These are phyloP conservation scores for Hoplodrina blanda DNA, from an alignment of 2,888 invertebrate genomes.

Conservation along the genomic window DNA sequence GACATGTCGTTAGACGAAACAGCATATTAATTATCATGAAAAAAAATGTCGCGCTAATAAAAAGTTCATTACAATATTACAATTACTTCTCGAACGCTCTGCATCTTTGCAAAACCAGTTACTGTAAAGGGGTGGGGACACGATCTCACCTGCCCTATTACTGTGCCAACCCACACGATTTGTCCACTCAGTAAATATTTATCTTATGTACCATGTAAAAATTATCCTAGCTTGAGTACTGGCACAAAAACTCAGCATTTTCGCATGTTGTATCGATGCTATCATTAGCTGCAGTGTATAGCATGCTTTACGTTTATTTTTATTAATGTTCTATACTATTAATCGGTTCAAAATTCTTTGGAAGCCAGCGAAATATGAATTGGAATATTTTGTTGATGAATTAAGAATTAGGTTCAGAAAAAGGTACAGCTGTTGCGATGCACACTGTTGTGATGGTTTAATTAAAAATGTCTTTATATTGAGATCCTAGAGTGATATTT, in stretches of 20 bases:
- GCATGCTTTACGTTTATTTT: conserved; percentile 38
- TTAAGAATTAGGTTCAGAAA: neutral
- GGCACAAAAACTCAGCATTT: conserved; percentile 45
- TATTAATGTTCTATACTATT: conserved; percentile 10
- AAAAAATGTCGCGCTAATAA: conserved; percentile 32
- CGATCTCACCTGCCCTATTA: conserved; percentile 35
- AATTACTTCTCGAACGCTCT: conserved; percentile 10
- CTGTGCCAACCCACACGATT: conserved; percentile 34
- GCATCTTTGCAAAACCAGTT: conserved; percentile 31
- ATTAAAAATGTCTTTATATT: conserved; percentile 5
- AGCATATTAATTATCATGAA: conserved; percentile 35
- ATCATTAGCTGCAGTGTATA: conserved; percentile 38
- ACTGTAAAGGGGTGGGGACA: conserved; percentile 46
- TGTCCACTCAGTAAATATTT: conserved; percentile 42
- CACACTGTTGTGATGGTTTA: conserved; percentile 3
- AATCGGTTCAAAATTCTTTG: conserved; percentile 29
- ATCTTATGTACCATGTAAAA: conserved; percentile 33
- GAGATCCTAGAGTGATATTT: no score
- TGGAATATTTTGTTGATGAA: conserved; percentile 17
- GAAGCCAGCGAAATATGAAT: conserved; percentile 14
- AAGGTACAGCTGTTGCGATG: conserved; percentile 25
- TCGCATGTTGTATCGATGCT: conserved; percentile 43
- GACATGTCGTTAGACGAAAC: conserved; percentile 22
- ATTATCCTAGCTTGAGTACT: conserved; percentile 33
- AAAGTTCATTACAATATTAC: conserved; percentile 43